A percentile compares a stretch with the other conserved stretches of the same genome.
Evolutionary conservation across 2,888 invertebrate species (phyloP).

Genomic region (Petrolisthes manimaculis): DNA sequence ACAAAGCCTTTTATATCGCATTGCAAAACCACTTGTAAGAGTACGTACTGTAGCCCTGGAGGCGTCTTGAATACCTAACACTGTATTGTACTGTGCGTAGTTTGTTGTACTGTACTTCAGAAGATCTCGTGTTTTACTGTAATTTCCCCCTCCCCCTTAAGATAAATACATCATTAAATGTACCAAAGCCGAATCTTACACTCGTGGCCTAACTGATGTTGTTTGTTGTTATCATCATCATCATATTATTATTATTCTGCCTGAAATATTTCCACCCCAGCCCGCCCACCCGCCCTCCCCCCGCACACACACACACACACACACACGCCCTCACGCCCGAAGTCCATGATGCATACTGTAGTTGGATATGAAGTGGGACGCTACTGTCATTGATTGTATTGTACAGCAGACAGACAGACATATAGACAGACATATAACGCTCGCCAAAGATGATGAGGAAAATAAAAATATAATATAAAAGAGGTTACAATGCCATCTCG

Average conservation of each 20-base stretch:
- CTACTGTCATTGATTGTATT: neutral
- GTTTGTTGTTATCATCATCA: neutral
- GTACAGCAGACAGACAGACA: neutral
- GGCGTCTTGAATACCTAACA: too few relatives aligned
- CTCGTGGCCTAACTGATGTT: too few relatives aligned
- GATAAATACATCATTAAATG: too few relatives aligned
- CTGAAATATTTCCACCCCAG: neutral
- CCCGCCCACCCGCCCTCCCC: neutral
- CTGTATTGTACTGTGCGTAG: too few relatives aligned
- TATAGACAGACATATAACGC: conserved; percentile 31
- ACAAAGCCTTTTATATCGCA: too few relatives aligned
- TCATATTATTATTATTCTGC: neutral
- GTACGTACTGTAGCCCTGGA: too few relatives aligned
- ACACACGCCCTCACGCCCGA: neutral
- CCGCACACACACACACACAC: neutral
- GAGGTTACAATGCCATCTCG: conserved; percentile 61
- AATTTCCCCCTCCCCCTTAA: too few relatives aligned
- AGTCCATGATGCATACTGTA: neutral
- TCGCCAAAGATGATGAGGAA: conserved; percentile 35
- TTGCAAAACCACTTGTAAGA: too few relatives aligned
- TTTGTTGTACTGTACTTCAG: too few relatives aligned
- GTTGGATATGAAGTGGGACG: neutral
- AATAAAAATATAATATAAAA: conserved; percentile 26
- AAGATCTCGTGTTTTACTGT: too few relatives aligned
- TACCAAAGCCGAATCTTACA: too few relatives aligned